phyloP scores from a whole-genome alignment of 2,797 vertebrate genomes.

The Silurus aristotelis region DNA sequence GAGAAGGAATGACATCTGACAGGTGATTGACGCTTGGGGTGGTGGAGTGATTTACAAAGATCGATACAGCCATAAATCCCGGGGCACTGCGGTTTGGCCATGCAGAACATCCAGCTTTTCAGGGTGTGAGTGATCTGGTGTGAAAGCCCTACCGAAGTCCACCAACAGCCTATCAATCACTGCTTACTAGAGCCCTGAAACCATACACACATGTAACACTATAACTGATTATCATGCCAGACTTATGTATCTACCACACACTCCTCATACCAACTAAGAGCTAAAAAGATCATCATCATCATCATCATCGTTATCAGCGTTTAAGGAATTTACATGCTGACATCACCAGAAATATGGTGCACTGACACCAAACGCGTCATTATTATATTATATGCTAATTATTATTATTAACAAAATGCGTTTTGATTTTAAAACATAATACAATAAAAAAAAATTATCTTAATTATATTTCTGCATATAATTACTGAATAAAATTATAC shows the following conservation, averaged over 20 bases:
- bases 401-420: no score
- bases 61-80: constrained; percentile 31
- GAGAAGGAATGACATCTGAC: constrained; percentile 13
- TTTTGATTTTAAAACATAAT: no score
- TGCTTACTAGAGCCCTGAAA: background rate
- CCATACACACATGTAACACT: constrained; percentile 8
- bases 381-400: no score
- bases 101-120: background rate
- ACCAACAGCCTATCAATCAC: constrained; percentile 34
- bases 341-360: background rate
- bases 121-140: constrained; percentile 25
- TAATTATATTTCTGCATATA: no score
- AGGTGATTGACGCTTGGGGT: constrained; percentile 38
- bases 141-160: constrained; percentile 26
- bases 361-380: no score
- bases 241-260: constrained; percentile 43
- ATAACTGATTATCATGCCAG: background rate
- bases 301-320: background rate
- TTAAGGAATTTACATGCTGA: constrained; percentile 5
- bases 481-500: background rate
- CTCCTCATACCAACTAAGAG: constrained; percentile 34
- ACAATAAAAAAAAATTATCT: background rate
- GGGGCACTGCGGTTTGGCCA: constrained; percentile 2
- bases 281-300: constrained; percentile 47
- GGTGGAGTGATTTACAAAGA: constrained; percentile 38